Base-by-base conservation (phyloP, 2,113 vertebrate genomes). In the Cyprinodon brontotheroides region DNA sequence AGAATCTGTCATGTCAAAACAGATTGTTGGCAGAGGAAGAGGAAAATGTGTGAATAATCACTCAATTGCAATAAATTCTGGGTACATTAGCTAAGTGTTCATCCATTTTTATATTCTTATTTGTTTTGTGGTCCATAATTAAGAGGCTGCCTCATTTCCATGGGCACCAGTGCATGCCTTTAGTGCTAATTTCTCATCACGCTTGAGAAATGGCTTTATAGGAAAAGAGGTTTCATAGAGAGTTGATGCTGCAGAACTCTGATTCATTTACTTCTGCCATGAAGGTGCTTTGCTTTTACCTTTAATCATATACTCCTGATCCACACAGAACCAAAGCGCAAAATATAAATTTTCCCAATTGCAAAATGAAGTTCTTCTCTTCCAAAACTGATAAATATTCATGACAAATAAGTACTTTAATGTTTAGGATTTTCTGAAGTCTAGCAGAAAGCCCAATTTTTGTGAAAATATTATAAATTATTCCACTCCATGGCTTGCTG, bases 191-290 rank as follows among this genome's bases (percentile, higher is more conserved):
- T 86, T 86, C 80, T 85, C 80, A 78, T 20, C 67, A 87, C 78
- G 68, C 72, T 70, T 85, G 75, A 86, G 72, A 76, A 89, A 92
- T 88, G 70, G 82, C 90, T 89, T 83, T 84, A 69, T 64, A 61
- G 76, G 77, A 78, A 74, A 40, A 68, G 36, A 78, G 20, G 29
- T 65, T 68, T 36, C 17, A 61, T 22, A 75, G 20, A 69, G 60
- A 65, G 64, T 73, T 65, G 69, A 48, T 22, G 37, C 73, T 65
- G 40, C 29, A 66, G 40, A 65, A 79, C 20, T 12, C 62, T 22
- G 41, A 4, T 53, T 64, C 2, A 63, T 70, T 61, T 57, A 70
- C 53, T 39, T 22, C 38, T 20, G 4, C 10, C 60, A 13, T 14
- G 7, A 57, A 68, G 37, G 41, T 17, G 9, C 13, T 48, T 61